These are phyloP conservation scores for Tinamus major DNA, from an alignment of 2,797 vertebrate species.

Conservation along the genomic window DNA sequence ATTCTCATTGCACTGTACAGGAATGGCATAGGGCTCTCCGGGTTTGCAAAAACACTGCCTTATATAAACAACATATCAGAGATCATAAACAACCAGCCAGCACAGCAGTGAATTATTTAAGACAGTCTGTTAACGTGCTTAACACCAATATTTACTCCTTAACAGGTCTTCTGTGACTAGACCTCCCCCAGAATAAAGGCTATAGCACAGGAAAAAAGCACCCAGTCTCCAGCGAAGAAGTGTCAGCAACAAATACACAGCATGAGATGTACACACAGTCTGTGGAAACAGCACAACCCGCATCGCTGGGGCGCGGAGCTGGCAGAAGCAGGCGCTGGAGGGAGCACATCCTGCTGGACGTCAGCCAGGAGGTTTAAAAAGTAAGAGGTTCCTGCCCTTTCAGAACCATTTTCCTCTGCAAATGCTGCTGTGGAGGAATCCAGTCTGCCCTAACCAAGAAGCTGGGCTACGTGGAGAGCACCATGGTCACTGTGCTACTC, in stretches of 20 bases:
- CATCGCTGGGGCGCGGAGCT: neutral
- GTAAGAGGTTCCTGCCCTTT: neutral
- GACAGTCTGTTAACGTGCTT: neutral
- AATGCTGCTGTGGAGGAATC: neutral
- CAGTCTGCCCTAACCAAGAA: neutral
- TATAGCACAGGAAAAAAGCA: neutral
- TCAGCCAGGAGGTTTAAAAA: neutral
- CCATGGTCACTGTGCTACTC: neutral
- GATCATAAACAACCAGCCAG: neutral
- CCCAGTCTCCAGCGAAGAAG: neutral
- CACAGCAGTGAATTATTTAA: neutral
- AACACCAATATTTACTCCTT: neutral
- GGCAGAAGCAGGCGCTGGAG: neutral
- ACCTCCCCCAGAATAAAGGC: neutral
- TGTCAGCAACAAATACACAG: neutral
- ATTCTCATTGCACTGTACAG: neutral
- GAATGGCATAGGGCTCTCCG: neutral
- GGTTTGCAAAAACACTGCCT: constrained; percentile 26
- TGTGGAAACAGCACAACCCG: neutral
- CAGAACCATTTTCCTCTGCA: neutral
- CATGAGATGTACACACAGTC: neutral
- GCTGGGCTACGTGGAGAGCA: neutral
- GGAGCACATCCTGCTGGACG: neutral
- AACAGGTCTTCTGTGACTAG: neutral
- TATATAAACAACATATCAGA: constrained; percentile 14